phyloP scores from a whole-genome alignment of 1,140 invertebrate species.

The Caligus rogercresseyi region DNA sequence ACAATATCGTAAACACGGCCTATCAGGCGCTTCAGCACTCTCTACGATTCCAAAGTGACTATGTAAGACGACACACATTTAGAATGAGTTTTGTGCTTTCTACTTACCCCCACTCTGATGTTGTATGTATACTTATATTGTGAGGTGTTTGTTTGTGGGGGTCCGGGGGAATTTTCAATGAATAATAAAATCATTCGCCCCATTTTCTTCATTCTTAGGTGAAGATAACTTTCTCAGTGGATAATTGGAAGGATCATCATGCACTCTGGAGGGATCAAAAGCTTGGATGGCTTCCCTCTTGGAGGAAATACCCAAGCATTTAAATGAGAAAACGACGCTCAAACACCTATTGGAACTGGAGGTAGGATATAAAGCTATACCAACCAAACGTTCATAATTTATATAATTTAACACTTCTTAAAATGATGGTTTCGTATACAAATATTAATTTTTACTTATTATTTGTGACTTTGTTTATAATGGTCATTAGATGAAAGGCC shows the following conservation, averaged over 20 bases:
- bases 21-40: not conserved
- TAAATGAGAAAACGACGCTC: conserved; percentile 1
- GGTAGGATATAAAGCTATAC: conserved; percentile 6
- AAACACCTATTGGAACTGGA: conserved; percentile 5
- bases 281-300: conserved; percentile 13
- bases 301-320: conserved; percentile 17
- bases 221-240: conserved; percentile 7
- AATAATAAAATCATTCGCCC: not conserved
- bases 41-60: not conserved
- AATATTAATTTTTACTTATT: too few species aligned
- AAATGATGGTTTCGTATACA: too few species aligned
- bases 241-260: conserved; percentile 15
- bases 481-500: too few species aligned
- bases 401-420: too few species aligned
- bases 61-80: not conserved
- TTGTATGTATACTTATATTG: not conserved
- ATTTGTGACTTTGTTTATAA: too few species aligned
- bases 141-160: not conserved
- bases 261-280: conserved; percentile 9
- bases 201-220: conserved; percentile 10
- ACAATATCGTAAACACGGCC: not conserved
- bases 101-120: too few species aligned
- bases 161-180: not conserved
- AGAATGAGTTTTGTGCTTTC: not conserved
- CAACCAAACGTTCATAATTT: not conserved